Base-by-base conservation (phyloP, 2,888 invertebrate species). In the Xestia rhomboidea region DNA sequence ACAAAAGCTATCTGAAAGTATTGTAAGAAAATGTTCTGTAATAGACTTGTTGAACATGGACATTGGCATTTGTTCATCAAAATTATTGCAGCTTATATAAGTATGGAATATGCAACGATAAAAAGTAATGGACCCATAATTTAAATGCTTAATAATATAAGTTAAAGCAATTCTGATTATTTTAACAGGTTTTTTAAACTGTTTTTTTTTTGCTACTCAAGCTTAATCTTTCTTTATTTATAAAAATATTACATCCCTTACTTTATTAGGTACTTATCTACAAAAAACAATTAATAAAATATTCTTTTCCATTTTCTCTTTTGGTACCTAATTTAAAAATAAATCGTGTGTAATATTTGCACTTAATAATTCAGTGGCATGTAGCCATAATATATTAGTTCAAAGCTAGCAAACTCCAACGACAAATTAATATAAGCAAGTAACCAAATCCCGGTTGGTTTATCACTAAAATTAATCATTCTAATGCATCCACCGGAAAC, bases 31-130 rank as follows among this genome's bases (percentile, higher is more conserved):
- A 54, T 54, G 24, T 64, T 64, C 27, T 68, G 62, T 57, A 63
- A 63, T 75, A 46, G 75, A 60, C 44, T 67, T 69, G 67, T 46
- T 66, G 34, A n/a, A 44, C n/a, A 34, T 63, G 21, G 8, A 15
- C 18, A 46, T 64, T 44, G 68, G 34, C 30, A 77, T 78, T 54
- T 38, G 70, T 24, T 64, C 57, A 80, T 80, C 57, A 15, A 54
- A 78, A 41, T 70, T 0, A 64, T 68, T 64, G 46, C 62, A 68
- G 2, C 38, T 27, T 49, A 21, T n/a, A 66, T 38, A 49, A 64
- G 1, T 38, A 63, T 51, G 11, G 30, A 34, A n/a, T 30, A 64
- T 24, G 24, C 30, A 63, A 41, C 38, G 11, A 62, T 21, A 41
- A 51, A 30, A 54, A 54, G 7, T 27, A n/a, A 54, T 30, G 21